Base-by-base conservation (phyloP, 2,113 vertebrate genomes). In the Pseudorectes ferrugineus region DNA sequence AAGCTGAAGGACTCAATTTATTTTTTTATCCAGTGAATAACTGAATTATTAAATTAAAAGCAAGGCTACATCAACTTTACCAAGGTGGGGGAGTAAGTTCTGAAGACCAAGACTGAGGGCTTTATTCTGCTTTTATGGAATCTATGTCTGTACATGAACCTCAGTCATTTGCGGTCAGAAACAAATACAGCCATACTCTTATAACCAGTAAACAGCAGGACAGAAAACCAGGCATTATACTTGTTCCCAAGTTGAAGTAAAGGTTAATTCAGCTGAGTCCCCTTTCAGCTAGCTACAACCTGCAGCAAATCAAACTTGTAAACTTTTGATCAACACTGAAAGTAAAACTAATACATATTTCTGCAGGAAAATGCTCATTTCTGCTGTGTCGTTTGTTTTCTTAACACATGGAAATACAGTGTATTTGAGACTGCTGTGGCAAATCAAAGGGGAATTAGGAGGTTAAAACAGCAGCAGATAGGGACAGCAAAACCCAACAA, bases 21-120 rank as follows among this genome's bases (percentile, higher is more conserved):
- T 84, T 91, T 71, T 74, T 55, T 94, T 90, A 95, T 79, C 75
- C 78, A 45, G 20, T 80, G 52, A 89, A 58, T 74, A 95, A 49
- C 46, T 54, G 46, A 65, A 70, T 94, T 87, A 91, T 85, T 77
- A 95, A 95, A 92, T 94, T 85, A 91, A 95, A 97, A 92, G 82
- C 91, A 96, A 77, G 58, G 67, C 68, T 68, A 62, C 10, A 5
- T 42, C 78, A 59, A 6, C 52, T 92, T 93, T 79, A 73, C 42
- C 33, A 29, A 52, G 72, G 52, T 59, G 45, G 51, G 38, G 61
- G 70, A 71, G 38, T 80, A 58, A 82, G 55, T 65, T 91, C 52
- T 85, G 40, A 94, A 35, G 46, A 75, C 26, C 12, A 22, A 16
- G 42, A 57, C 48, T 70, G 43, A 84, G 16, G 35, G 55, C 0